Conservation (phyloP, 2,888 invertebrate species). For the Mimumesa dahlbomi region DNA sequence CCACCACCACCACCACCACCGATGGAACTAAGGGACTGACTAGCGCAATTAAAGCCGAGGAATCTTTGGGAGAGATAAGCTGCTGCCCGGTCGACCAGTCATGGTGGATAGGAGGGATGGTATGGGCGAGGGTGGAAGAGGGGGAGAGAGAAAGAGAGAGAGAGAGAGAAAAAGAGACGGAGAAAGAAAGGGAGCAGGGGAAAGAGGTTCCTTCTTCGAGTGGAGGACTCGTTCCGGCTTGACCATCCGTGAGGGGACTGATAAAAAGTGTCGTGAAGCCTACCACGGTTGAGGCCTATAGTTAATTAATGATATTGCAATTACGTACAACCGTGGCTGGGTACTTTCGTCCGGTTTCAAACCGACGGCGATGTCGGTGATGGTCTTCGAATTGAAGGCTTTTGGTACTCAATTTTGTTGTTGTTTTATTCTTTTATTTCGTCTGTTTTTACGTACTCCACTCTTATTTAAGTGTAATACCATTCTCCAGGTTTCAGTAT, state of each 20-base stretch:
- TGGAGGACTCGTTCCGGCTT: constrained; percentile 39
- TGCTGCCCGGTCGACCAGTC: constrained; percentile 41
- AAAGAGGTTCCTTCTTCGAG: constrained; percentile 9
- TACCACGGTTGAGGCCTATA: constrained; percentile 42
- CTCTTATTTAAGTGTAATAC: too few species aligned
- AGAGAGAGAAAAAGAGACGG: constrained; percentile 36
- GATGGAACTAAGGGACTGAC: constrained; percentile 57
- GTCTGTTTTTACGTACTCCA: too few species aligned
- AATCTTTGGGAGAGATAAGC: constrained; percentile 67
- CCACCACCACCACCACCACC: constrained; percentile 29
- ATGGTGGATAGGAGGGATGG: too few species aligned
- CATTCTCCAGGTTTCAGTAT: too few species aligned
- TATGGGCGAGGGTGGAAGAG: constrained; percentile 13
- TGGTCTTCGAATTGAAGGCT: not conserved
- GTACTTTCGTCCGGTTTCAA: constrained; percentile 2
- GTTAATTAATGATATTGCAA: constrained; percentile 73
- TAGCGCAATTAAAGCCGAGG: constrained; percentile 71
- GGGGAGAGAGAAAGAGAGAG: constrained; percentile 26
- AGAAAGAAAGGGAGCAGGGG: constrained; percentile 17
- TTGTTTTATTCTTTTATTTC: not conserved
- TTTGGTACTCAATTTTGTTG: not conserved
- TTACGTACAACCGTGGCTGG: constrained; percentile 57
- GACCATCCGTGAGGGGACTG: constrained; percentile 42
- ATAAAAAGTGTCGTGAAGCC: constrained; percentile 65
- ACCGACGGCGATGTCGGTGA: constrained; percentile 5